Percentiles rank a stretch among this genome's conserved stretches.
Evolutionary conservation across 1,140 invertebrate species (phyloP).

Genomic region (Mizuhopecten yessoensis): DNA sequence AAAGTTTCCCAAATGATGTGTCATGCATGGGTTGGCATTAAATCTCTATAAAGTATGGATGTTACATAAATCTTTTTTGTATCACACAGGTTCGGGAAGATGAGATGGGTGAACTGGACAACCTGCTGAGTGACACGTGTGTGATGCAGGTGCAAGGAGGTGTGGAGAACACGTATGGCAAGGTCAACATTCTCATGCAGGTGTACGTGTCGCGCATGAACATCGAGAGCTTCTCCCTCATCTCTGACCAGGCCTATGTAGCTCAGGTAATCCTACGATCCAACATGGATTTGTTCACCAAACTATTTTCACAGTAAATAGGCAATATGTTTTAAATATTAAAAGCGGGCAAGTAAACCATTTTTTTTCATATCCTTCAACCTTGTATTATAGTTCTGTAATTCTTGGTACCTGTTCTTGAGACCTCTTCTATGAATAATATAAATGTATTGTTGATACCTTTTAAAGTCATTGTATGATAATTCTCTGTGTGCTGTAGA

Average conservation of each 20-base stretch:
- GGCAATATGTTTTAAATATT: too few species aligned
- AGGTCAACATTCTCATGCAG: slow-evolving; percentile 98
- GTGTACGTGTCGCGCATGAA: slow-evolving; percentile 92
- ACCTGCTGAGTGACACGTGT: slow-evolving; percentile 89
- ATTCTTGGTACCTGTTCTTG: too few species aligned
- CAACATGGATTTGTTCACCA: background rate
- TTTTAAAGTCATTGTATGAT: too few species aligned
- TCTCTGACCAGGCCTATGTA: slow-evolving; percentile 96
- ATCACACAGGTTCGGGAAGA: slow-evolving; percentile 92
- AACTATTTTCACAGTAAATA: too few species aligned
- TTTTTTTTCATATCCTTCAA: too few species aligned
- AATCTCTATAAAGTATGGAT: too few species aligned
- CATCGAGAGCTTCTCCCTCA: slow-evolving; percentile 94
- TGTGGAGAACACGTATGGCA: slow-evolving; percentile 92
- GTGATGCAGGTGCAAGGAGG: slow-evolving; percentile 91
- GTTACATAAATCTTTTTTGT: background rate
- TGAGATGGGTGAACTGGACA: slow-evolving; percentile 95
- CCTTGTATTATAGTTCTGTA: too few species aligned
- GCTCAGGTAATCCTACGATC: slow-evolving; percentile 88
- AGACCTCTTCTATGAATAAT: too few species aligned
- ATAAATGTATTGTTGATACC: too few species aligned
- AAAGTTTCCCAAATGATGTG: too few species aligned
- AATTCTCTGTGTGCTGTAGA: slow-evolving; percentile 86
- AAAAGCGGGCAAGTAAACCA: too few species aligned
- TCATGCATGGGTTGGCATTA: too few species aligned